Base-by-base conservation (phyloP, 2,888 invertebrate genomes). In the Drosophila phalerata region DNA sequence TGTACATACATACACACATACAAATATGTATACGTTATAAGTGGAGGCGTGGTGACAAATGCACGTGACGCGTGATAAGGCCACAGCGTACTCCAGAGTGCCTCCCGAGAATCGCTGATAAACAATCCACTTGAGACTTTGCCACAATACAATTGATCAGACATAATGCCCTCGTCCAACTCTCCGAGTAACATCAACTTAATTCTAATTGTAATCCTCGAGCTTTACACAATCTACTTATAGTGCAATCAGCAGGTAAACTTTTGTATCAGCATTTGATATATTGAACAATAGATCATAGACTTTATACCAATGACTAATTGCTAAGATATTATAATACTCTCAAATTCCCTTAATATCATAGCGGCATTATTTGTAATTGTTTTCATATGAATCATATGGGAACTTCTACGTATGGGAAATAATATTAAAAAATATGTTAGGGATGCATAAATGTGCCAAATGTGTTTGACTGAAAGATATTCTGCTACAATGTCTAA, bases 1-100 rank as follows among this genome's bases (percentile, higher is more conserved):
- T n/a, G 6, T 10, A 17, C 10, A 25, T 2, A 22, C 9, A 25
- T 28, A 40, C 8, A 3, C 30, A 28, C 6, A 32, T 49, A 38
- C 49, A 42, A 47, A 15, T 22, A 6, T 37, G 22, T 63, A 34
- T 30, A 22, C 30, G 34, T 11, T 32, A 22, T 11, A 61, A 32
- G 48, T 61, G 15, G 49, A 65, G 30, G 45, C 62, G 42, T 60
- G 47, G 30, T 38, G 67, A 34, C 70, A 57, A 57, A 63, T 45
- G 73, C 83, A 83, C 83, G 83, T 83, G 83, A 83, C 77, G 43
- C 40, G 10, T 34, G 83, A 83, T 83, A 88, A 69, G 64, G 42
- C 19, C 2, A 25, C 15, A 34, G 38, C 25, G n/a, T 49, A 86
- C 64, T 69, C 42, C 47, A 53, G 48, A 61, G 25, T 19, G 15